Evolutionary conservation across 2,888 invertebrate species (phyloP).

Genomic region (Creontiades dilutus): DNA sequence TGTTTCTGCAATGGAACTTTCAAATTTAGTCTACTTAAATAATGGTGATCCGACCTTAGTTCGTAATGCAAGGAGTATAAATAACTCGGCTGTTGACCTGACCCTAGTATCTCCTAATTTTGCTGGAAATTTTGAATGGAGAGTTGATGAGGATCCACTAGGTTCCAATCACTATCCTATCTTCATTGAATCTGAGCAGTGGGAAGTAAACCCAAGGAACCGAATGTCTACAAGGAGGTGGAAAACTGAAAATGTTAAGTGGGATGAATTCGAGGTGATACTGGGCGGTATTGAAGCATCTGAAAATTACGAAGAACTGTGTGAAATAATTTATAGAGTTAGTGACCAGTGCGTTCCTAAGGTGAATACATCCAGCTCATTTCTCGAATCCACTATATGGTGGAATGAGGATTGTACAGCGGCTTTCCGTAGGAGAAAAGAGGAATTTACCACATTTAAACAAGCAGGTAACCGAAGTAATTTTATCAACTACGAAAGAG

Average conservation of each 20-base stretch:
- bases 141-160: not conserved
- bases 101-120: not conserved
- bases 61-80: slow-evolving; percentile 1
- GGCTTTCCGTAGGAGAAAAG: slow-evolving; percentile 7
- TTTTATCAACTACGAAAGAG: not conserved
- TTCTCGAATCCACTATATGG: not conserved
- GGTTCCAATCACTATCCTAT: slow-evolving; percentile 4
- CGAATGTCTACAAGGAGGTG: not conserved
- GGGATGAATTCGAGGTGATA: not conserved
- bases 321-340: not conserved
- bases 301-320: not conserved
- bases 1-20: not conserved
- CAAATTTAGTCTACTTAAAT: slow-evolving; percentile 11
- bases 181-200: not conserved
- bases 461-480: not conserved
- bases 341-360: slow-evolving; percentile 8
- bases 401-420: not conserved
- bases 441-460: not conserved
- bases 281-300: not conserved
- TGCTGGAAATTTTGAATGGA: not conserved
- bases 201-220: not conserved
- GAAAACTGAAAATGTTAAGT: not conserved
- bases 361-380: not conserved
- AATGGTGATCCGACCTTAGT: not conserved
- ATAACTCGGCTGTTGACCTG: not conserved